Conservation (phyloP, 1,140 invertebrate species). For the Tetragonula clypearis region DNA sequence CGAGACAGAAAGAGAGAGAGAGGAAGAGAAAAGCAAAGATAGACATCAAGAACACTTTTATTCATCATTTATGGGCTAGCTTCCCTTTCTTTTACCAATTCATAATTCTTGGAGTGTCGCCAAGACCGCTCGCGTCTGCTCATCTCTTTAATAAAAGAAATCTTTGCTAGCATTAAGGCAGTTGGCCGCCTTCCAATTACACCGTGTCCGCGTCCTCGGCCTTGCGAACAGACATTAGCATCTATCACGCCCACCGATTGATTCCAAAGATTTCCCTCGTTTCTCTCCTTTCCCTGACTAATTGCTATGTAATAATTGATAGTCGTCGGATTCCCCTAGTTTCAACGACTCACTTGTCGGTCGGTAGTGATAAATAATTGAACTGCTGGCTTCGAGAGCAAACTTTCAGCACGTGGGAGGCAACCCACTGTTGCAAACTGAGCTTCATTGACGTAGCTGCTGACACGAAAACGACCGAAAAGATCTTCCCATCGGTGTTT, state of each 20-base stretch:
- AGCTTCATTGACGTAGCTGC: neutral
- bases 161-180: conserved; percentile 37
- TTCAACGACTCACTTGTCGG: neutral
- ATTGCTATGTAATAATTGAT: neutral
- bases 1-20: neutral
- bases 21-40: neutral
- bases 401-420: neutral
- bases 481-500: neutral
- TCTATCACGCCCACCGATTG: neutral
- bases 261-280: neutral
- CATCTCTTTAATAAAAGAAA: conserved; percentile 44
- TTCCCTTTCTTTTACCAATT: conserved; percentile 42
- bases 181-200: conserved; percentile 50
- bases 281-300: neutral
- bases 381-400: neutral
- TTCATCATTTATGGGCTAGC: conserved; percentile 41
- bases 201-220: conserved; percentile 1
- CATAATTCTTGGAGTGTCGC: conserved; percentile 60
- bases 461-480: neutral
- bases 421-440: neutral
- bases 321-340: neutral
- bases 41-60: conserved; percentile 29
- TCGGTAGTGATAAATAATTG: neutral
- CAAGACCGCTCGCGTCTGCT: conserved; percentile 28
- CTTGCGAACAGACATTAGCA: conserved; percentile 29